Conservation (phyloP, 2,888 invertebrate genomes). For the Hydrotaea diabolus region DNA sequence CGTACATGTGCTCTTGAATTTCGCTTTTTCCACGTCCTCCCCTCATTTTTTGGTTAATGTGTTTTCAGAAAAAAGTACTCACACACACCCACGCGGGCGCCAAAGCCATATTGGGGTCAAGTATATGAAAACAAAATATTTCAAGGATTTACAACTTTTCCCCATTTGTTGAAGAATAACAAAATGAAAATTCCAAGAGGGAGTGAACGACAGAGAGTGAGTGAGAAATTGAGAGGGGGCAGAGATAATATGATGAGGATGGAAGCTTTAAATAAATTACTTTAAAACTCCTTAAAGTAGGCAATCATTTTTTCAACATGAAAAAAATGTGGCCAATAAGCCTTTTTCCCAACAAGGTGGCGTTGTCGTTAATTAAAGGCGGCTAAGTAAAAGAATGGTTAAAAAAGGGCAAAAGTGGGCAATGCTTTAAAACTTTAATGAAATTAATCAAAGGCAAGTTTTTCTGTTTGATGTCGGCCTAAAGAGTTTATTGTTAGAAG, state of each 20-base stretch:
- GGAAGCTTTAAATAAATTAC: slow-evolving; percentile 16
- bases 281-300: slow-evolving; percentile 35
- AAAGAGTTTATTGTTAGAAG: not conserved
- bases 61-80: slow-evolving; percentile 11
- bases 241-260: too few species aligned
- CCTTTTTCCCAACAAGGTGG: not conserved
- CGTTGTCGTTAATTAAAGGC: slow-evolving; percentile 23
- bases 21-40: too few species aligned
- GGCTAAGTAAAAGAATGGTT: not conserved
- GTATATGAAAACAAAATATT: slow-evolving; percentile 32
- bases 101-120: slow-evolving; percentile 25
- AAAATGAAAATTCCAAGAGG: not conserved
- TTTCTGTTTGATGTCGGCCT: not conserved
- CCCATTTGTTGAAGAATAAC: slow-evolving; percentile 12
- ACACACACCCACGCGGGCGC: too few species aligned
- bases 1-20: slow-evolving; percentile 57
- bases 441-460: slow-evolving; percentile 16
- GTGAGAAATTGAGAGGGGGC: not conserved
- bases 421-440: slow-evolving; percentile 8
- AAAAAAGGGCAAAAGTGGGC: not conserved
- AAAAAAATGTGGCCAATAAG: not conserved
- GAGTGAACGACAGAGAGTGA: not conserved
- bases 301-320: not conserved
- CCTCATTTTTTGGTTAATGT: slow-evolving; percentile 16
- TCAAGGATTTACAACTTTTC: slow-evolving; percentile 40